Conservation (phyloP, 2,888 invertebrate genomes). For the Parnassius smintheus region DNA sequence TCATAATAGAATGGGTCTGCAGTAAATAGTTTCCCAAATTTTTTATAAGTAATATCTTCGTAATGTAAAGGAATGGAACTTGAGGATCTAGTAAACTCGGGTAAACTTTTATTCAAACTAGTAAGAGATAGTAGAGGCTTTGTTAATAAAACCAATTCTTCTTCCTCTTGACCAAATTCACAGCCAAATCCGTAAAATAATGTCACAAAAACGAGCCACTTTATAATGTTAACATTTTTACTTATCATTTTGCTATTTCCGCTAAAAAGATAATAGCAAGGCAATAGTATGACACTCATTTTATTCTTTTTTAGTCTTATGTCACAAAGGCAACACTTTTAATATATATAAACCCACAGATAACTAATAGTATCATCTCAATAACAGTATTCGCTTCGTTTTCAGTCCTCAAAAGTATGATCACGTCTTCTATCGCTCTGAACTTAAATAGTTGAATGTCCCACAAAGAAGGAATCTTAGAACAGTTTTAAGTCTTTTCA, state of each 20-base stretch:
- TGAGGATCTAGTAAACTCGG: background rate
- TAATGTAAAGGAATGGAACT: conserved; percentile 2
- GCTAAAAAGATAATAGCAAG: conserved; percentile 6
- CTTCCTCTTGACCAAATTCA: conserved; percentile 2
- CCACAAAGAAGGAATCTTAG: no score
- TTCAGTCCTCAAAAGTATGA: no score
- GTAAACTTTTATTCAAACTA: conserved; percentile 1
- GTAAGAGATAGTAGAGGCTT: conserved; percentile 5
- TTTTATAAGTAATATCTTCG: conserved; percentile 13
- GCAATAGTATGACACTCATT: conserved; percentile 13
- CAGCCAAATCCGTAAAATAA: conserved; percentile 14
- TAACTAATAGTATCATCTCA: no score
- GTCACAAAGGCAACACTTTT: no score
- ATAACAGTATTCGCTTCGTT: no score
- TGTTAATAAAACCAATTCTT: conserved; percentile 22
- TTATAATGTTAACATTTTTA: conserved; percentile 15
- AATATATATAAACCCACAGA: no score
- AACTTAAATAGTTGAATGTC: no score
- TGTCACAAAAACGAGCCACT: conserved; percentile 20
- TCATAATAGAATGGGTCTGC: conserved; percentile 21
- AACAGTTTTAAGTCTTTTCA: no score
- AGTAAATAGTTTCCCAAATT: conserved; percentile 18
- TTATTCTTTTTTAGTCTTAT: conserved; percentile 12
- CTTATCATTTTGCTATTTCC: conserved; percentile 23
- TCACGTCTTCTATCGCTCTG: no score